Base-by-base conservation (phyloP, 2,797 vertebrate genomes). In the Loris lydekkerianus region DNA sequence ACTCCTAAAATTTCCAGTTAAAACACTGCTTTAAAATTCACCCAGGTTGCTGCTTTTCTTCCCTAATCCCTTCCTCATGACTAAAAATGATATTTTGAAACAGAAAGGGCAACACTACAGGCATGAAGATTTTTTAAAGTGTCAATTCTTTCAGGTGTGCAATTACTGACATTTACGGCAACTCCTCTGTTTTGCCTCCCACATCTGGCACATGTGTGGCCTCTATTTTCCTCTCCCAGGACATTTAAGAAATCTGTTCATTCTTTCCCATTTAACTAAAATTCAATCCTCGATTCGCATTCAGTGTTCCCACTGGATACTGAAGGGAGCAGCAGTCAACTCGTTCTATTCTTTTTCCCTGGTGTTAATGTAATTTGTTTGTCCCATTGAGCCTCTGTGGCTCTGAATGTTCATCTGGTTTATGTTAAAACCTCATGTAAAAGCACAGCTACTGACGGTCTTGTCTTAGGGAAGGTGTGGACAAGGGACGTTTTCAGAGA, bases 81-180 rank as follows among this genome's bases (percentile, higher is more conserved):
- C 29, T 49, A n/a, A 25, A 43, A 82, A 86, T 34, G 61, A 29
- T 75, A 93, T 63, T 93, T 80, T 91, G 72, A 85, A 84, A 70
- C 13, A 25, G 60, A 84, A 70, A 69, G 31, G n/a, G 10, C 17
- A 83, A 7, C 49, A 58, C 18, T 29, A 20, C 0, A 80, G 58
- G 83, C 11, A 43, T 27, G 13, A 73, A 34, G 37, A 76, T 11
- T 25, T 88, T 82, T 77, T 20, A 0, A 46, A 86, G 49, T 27
- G 4, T 46, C 4, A 11, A 53, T 63, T 85, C n/a, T 46, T 96
- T 37, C 18, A 82, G 34, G 11, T 15, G 10, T 83, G 27, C 29
- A 37, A 23, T 53, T 53, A 29, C 7, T 82, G 27, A 80, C 61
- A 72, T 34, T 43, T 46, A 85, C 3, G 77, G 61, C n/a, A 49